Evolutionary conservation across 2,113 vertebrate genomes (phyloP).

Genomic region (Theristicus caerulescens): DNA sequence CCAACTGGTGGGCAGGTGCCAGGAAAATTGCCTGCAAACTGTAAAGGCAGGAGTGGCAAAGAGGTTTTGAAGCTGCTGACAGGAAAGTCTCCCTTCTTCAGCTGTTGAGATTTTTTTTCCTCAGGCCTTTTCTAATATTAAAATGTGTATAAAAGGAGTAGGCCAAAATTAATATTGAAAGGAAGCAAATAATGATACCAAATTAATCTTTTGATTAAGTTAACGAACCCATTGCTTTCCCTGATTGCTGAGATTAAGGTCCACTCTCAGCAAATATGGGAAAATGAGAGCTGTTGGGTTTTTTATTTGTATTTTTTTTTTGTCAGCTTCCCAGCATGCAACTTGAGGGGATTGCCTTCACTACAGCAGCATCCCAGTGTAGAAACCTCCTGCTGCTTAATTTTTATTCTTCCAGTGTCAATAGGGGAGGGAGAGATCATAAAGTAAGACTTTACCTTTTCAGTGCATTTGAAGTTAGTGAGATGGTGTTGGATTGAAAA

Average conservation of each 20-base stretch:
- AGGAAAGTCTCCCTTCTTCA: not conserved
- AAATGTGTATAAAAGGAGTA: not conserved
- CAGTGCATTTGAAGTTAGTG: not conserved
- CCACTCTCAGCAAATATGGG: not conserved
- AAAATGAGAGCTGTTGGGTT: not conserved
- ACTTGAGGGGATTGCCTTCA: not conserved
- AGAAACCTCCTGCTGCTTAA: not conserved
- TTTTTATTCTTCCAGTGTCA: not conserved
- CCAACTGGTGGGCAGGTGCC: not conserved
- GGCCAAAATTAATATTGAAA: not conserved
- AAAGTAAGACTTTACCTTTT: not conserved
- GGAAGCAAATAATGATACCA: not conserved
- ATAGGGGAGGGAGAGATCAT: not conserved
- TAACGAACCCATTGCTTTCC: not conserved
- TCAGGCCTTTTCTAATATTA: not conserved
- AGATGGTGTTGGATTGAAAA: not conserved
- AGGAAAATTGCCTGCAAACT: not conserved
- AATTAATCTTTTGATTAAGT: not conserved
- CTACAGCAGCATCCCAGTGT: not conserved
- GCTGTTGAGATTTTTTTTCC: not conserved
- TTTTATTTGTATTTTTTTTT: not conserved
- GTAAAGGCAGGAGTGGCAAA: not conserved
- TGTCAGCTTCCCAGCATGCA: not conserved
- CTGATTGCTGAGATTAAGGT: not conserved
- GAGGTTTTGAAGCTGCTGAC: not conserved